Percentiles rank a stretch among this genome's conserved stretches.
Evolutionary conservation across 1,140 invertebrate genomes (phyloP).

Genomic region (Charaxes varanes): DNA sequence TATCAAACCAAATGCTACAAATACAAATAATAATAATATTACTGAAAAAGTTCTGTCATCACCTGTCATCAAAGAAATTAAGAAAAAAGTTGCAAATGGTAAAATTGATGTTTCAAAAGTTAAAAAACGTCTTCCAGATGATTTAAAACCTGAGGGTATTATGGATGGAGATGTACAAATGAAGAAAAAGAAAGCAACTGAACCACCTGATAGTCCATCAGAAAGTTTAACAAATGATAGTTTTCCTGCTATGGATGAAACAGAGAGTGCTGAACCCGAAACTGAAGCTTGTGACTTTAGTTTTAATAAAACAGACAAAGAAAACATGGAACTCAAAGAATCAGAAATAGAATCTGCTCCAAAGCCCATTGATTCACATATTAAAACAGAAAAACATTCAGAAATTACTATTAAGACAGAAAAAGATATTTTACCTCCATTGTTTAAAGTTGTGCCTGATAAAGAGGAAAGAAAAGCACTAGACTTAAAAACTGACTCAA

Average conservation of each 20-base stretch:
- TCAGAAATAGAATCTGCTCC: slow-evolving; percentile 45
- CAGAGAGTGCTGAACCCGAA: slow-evolving; percentile 78
- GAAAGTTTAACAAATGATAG: slow-evolving; percentile 88
- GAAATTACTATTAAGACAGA: slow-evolving; percentile 51
- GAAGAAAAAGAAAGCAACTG: slow-evolving; percentile 83
- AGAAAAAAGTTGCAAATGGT: slow-evolving; percentile 80
- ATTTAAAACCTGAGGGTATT: slow-evolving; percentile 67
- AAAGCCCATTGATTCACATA: slow-evolving; percentile 38
- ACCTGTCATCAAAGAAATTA: slow-evolving; percentile 75
- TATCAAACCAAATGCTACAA: slow-evolving; percentile 55
- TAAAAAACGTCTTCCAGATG: slow-evolving; percentile 81
- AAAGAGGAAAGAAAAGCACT: slow-evolving; percentile 53
- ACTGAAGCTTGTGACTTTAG: slow-evolving; percentile 73
- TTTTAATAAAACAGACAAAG: slow-evolving; percentile 61
- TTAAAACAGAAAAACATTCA: slow-evolving; percentile 44
- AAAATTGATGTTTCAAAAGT: slow-evolving; percentile 79
- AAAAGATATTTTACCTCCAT: slow-evolving; percentile 45
- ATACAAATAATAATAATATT: slow-evolving; percentile 62
- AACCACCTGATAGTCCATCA: slow-evolving; percentile 81
- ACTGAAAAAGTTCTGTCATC: slow-evolving; percentile 73
- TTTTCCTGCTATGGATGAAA: slow-evolving; percentile 85
- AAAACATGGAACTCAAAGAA: slow-evolving; percentile 64
- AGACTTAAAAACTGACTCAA: slow-evolving; percentile 59
- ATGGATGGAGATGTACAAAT: slow-evolving; percentile 78
- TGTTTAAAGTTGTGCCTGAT: slow-evolving; percentile 45